Evolutionary conservation across 2,113 vertebrate genomes (phyloP).

Genomic region (Daubentonia madagascariensis): DNA sequence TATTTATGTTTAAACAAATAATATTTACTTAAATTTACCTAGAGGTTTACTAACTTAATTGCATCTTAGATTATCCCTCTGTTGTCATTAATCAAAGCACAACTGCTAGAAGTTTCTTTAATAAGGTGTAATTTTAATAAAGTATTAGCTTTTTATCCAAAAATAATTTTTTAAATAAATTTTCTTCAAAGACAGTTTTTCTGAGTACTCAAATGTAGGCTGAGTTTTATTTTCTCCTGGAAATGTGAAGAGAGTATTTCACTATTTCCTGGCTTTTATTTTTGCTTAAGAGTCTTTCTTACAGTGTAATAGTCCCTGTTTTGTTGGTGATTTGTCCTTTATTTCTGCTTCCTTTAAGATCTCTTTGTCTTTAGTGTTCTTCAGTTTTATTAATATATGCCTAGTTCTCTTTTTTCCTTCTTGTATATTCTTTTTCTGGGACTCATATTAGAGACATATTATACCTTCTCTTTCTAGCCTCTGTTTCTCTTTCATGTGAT

Average conservation of each 20-base stretch:
- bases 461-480: neutral
- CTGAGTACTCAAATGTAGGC: neutral
- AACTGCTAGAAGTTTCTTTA: neutral
- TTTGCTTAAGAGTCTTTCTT: neutral
- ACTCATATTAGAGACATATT: neutral
- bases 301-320: neutral
- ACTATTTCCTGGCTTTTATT: neutral
- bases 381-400: neutral
- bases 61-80: neutral
- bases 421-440: neutral
- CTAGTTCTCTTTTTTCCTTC: neutral
- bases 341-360: neutral
- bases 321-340: neutral
- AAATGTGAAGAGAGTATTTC: neutral
- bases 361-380: neutral
- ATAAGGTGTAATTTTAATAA: neutral
- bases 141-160: neutral
- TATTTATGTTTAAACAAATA: neutral
- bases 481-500: neutral
- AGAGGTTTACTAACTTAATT: neutral
- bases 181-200: neutral
- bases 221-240: neutral
- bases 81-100: neutral
- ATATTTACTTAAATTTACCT: neutral
- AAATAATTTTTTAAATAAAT: neutral